A percentile compares a stretch with the other conserved stretches of the same genome.
Evolutionary conservation across 2,113 vertebrate species (phyloP).

Genomic region (Acanthochromis polyacanthus): DNA sequence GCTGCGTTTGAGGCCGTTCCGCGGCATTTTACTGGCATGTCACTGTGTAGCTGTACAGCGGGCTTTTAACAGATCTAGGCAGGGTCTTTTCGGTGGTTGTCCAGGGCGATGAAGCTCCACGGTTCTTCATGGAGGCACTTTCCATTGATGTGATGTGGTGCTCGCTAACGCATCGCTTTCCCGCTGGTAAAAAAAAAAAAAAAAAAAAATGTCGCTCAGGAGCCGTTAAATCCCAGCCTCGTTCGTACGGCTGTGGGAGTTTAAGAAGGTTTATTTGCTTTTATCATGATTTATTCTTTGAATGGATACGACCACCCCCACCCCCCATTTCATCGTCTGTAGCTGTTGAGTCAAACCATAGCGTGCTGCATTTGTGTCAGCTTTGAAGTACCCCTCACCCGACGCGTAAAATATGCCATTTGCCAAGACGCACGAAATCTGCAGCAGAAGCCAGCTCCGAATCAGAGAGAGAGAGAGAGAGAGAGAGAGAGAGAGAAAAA

Average conservation of each 20-base stretch:
- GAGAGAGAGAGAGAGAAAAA: too few species aligned
- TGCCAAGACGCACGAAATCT: slow-evolving; percentile 56
- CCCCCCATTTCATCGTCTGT: slow-evolving; percentile 70
- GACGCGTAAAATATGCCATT: slow-evolving; percentile 69
- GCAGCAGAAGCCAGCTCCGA: slow-evolving; percentile 41
- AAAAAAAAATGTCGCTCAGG: slow-evolving; percentile 1
- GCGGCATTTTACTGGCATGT: slow-evolving; percentile 21
- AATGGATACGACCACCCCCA: slow-evolving; percentile 63
- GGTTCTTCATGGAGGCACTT: slow-evolving; percentile 76
- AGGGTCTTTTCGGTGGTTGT: slow-evolving; percentile 77
- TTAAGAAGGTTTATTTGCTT: slow-evolving; percentile 41
- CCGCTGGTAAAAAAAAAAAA: background rate
- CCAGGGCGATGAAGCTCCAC: slow-evolving; percentile 73
- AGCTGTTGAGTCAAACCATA: slow-evolving; percentile 65
- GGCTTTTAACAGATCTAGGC: slow-evolving; percentile 65
- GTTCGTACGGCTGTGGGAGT: slow-evolving; percentile 31
- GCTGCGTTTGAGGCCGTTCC: slow-evolving; percentile 49
- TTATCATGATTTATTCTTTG: slow-evolving; percentile 65
- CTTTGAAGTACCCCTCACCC: slow-evolving; percentile 61
- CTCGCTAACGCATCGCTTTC: slow-evolving; percentile 37
- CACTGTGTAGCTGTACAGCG: too few species aligned
- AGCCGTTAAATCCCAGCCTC: slow-evolving; percentile 24
- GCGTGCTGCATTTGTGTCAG: slow-evolving; percentile 59
- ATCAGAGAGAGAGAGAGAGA: background rate
- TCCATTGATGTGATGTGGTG: slow-evolving; percentile 69